phyloP scores from a whole-genome alignment of 2,797 vertebrate genomes.

The Neomorphus geoffroyi region DNA sequence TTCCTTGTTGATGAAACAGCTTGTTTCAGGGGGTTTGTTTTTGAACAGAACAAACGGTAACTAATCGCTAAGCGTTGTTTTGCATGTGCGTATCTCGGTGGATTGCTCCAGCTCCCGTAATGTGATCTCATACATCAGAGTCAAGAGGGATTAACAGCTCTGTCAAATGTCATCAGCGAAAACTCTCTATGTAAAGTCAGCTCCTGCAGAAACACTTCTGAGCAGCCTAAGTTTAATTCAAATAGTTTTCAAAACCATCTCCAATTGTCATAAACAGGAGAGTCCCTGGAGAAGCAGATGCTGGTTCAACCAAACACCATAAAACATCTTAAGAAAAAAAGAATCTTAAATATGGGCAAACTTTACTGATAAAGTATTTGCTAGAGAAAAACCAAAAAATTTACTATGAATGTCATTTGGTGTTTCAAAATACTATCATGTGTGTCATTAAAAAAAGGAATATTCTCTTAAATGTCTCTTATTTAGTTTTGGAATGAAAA shows the following conservation, averaged over 20 bases:
- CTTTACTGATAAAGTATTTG: constrained; percentile 50
- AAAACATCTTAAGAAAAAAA: constrained; percentile 48
- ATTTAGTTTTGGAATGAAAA: constrained; percentile 77
- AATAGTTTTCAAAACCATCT: constrained; percentile 63
- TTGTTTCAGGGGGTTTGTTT: background rate
- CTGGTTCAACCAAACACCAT: constrained; percentile 62
- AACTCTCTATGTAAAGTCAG: background rate
- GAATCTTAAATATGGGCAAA: constrained; percentile 51
- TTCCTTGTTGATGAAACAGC: accelerated
- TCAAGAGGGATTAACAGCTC: constrained; percentile 15
- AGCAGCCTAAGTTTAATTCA: constrained; percentile 60
- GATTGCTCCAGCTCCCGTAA: background rate
- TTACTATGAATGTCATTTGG: constrained; percentile 36
- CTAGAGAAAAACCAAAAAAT: constrained; percentile 46
- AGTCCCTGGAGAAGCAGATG: constrained; percentile 72
- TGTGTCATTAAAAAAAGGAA: constrained; percentile 58
- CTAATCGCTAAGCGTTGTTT: background rate
- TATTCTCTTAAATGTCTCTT: constrained; percentile 69
- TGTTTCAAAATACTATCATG: constrained; percentile 54
- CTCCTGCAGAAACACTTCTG: constrained; percentile 42
- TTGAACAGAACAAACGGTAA: background rate
- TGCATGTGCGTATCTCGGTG: background rate
- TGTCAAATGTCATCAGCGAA: constrained; percentile 15
- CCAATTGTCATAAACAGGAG: constrained; percentile 64
- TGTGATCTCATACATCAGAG: constrained; percentile 1